Percentiles rank a stretch among this genome's conserved stretches.
Conservation (phyloP, 2,113 vertebrate genomes). For the Boulengeromyrus knoepffleri region DNA sequence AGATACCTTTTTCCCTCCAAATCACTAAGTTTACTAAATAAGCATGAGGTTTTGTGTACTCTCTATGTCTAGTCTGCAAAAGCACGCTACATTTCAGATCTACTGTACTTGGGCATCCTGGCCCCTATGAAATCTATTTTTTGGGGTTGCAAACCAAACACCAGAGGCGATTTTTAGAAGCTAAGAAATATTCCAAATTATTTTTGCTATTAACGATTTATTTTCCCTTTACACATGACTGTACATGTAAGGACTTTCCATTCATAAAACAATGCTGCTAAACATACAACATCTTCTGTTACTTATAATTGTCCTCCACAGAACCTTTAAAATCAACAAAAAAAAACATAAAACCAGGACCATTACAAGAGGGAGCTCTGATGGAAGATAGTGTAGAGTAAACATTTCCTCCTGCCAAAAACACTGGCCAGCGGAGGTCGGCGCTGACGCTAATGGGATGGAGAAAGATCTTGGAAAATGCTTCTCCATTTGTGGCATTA, state of each 20-base stretch:
- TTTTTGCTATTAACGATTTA: background rate
- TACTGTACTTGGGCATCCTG: background rate
- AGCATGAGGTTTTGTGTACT: background rate
- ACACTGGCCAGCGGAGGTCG: background rate
- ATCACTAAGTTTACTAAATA: conserved; percentile 10
- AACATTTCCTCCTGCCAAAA: background rate
- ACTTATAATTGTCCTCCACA: background rate
- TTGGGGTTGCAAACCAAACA: conserved; percentile 6
- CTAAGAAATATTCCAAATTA: background rate
- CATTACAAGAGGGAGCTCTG: background rate
- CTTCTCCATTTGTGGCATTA: background rate
- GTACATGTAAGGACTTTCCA: background rate
- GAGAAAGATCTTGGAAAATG: background rate
- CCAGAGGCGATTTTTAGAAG: background rate
- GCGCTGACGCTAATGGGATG: background rate
- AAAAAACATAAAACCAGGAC: background rate
- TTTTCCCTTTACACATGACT: background rate
- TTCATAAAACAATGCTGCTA: background rate
- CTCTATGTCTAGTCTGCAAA: background rate
- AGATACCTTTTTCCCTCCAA: background rate
- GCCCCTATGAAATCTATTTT: background rate
- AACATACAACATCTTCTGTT: background rate
- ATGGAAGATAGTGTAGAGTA: background rate
- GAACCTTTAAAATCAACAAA: background rate
- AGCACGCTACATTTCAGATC: background rate